Evolutionary conservation across 1,140 invertebrate genomes (phyloP), one percentile per base, ranked within the genome.

Genomic region (Solen grandis): DNA sequence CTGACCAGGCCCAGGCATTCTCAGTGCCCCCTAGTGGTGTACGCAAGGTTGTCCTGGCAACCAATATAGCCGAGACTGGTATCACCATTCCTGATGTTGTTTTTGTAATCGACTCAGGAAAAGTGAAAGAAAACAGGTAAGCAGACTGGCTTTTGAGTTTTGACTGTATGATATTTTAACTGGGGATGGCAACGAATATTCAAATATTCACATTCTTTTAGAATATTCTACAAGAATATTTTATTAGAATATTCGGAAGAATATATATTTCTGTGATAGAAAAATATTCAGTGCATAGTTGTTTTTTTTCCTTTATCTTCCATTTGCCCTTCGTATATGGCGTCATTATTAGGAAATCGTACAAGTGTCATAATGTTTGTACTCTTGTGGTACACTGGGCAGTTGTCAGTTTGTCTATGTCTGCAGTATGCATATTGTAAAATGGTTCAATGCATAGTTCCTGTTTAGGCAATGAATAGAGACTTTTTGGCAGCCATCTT

Each of bases 31-130:
- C 88, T n/a, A 13, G 38, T 27, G 92, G 91, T 55, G 80, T 92
- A 50, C 85, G 92, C 38, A 93, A 93, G 81, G 88, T 93, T 69
- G 90, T 93, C 55, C 62, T 93, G 69, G 88, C 93, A 52, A 93
- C 93, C 35, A 93, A 93, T 84, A 93, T 93, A 65, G 93, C 93
- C 29, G 93, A 93, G 82, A 93, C 92, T 29, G 90, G 90, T 1
- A 93, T 99, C 0, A 99, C 99, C 0, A 99, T 99, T 91, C 98
- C 98, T 0, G 95, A 96, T 86, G 94, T 99, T 2, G 97, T 97
- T 76, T 95, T 99, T 92, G 98, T 99, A 0, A 95, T 99, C 0
- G 99, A 99, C 90, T 94, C 94, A 79, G 99, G 99, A 25, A 95
- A 95, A 88, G 95, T 95, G 0, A 93, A 92, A 85, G 85, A 91